Evolutionary conservation across 2,888 invertebrate genomes (phyloP).

Genomic region (Sphinx pinastri): DNA sequence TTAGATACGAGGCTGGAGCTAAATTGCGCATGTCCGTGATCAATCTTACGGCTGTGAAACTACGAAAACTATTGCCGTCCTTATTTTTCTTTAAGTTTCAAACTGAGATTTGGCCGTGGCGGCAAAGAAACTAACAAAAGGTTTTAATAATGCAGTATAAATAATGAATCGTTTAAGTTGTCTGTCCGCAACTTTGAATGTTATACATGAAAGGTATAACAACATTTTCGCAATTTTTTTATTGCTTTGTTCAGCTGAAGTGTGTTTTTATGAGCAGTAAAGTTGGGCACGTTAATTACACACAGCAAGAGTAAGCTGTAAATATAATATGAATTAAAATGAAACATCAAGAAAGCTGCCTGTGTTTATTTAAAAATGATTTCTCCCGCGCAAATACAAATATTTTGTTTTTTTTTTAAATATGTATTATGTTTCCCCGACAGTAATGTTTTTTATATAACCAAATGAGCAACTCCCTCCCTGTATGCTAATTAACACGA

Average conservation of each 20-base stretch:
- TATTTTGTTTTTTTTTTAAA: background rate
- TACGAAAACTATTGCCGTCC: constrained; percentile 75
- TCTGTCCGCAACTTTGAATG: constrained; percentile 17
- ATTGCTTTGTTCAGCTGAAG: constrained; percentile 38
- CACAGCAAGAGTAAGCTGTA: constrained; percentile 44
- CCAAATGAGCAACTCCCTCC: too few species aligned
- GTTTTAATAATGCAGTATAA: constrained; percentile 34
- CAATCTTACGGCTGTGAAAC: constrained; percentile 65
- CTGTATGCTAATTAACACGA: too few species aligned
- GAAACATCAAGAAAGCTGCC: constrained; percentile 9
- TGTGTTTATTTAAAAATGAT: background rate
- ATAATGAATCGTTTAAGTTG: constrained; percentile 44
- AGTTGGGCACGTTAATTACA: constrained; percentile 47
- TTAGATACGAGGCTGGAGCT: constrained; percentile 52
- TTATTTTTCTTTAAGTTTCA: constrained; percentile 68
- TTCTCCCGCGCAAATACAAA: background rate
- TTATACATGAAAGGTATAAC: constrained; percentile 27
- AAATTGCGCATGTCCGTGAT: constrained; percentile 77
- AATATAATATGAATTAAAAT: constrained; percentile 45
- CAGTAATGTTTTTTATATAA: background rate
- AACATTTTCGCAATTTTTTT: constrained; percentile 40
- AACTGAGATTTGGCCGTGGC: constrained; percentile 32
- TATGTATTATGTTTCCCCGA: background rate
- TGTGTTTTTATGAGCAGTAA: constrained; percentile 53
- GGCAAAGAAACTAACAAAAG: constrained; percentile 20